Percentiles rank a stretch among this genome's conserved stretches.
Conservation (phyloP, 2,888 invertebrate genomes). For the Aradus depressus region DNA sequence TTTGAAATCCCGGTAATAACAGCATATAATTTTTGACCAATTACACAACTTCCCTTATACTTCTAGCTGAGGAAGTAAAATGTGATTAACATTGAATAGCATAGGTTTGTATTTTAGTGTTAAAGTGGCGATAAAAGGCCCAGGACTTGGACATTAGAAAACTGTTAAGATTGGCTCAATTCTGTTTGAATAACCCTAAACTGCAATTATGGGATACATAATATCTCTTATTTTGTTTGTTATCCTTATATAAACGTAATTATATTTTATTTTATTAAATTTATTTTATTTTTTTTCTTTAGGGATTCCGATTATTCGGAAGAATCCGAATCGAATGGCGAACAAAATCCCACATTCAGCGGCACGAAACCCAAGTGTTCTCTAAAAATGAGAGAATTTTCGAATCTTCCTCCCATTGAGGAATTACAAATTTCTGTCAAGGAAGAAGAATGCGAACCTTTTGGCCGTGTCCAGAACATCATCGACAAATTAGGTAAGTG, state of each 20-base stretch:
- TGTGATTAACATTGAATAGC: no score
- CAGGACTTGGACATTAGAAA: no score
- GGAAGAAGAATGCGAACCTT: slow-evolving; percentile 57
- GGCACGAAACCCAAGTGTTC: not conserved
- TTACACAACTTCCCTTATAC: no score
- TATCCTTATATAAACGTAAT: not conserved
- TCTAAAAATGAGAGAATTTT: slow-evolving; percentile 36
- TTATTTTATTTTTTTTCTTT: not conserved
- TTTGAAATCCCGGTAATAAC: no score
- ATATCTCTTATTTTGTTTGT: no score
- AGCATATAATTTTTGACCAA: no score
- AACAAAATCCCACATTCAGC: not conserved
- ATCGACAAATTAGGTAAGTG: slow-evolving; percentile 56
- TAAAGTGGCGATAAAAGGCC: no score
- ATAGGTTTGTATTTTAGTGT: no score
- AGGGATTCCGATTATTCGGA: slow-evolving; percentile 7
- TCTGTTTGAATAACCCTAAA: no score
- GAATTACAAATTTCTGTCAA: slow-evolving; percentile 68
- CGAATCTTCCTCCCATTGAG: slow-evolving; percentile 70
- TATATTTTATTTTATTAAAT: not conserved
- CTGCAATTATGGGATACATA: no score
- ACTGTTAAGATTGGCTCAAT: no score
- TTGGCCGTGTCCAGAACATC: slow-evolving; percentile 60
- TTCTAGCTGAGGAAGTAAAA: no score
- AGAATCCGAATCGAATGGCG: slow-evolving; percentile 3